Percentiles rank a stretch among this genome's conserved stretches.
Evolutionary conservation across 37 sponge, comb jelly and placozoan species (phyloP).

Genomic region (Mnemiopsis leidyi): DNA sequence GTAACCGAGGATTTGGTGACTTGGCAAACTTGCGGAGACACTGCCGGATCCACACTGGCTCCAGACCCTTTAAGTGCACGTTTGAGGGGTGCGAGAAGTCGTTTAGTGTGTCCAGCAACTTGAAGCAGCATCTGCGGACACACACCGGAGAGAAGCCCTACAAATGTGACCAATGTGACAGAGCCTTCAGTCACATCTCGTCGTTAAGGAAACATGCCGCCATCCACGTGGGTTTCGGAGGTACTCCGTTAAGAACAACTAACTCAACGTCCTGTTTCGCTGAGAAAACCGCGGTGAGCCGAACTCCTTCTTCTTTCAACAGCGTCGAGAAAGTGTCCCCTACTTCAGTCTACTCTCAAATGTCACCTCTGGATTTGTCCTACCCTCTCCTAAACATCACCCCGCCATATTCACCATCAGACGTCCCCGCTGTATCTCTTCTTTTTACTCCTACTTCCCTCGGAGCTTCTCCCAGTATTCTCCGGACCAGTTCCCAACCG

Average conservation of each 20-base stretch:
- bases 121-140: constrained; percentile 52
- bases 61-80: constrained; percentile 29
- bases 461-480: neutral
- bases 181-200: constrained; percentile 22
- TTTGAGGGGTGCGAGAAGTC: constrained; percentile 29
- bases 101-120: constrained; percentile 62
- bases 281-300: neutral
- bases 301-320: neutral
- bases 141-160: constrained; percentile 61
- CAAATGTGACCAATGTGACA: constrained; percentile 4
- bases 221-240: neutral
- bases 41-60: constrained; percentile 51
- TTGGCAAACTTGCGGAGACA: constrained; percentile 44
- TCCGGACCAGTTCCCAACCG: neutral
- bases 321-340: neutral
- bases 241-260: neutral
- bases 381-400: neutral
- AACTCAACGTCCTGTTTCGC: neutral
- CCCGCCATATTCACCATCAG: neutral
- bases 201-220: neutral
- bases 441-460: neutral
- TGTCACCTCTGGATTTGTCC: neutral
- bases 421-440: neutral
- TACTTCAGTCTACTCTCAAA: neutral
- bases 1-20: constrained; percentile 11